Base-by-base conservation (phyloP, 2,113 vertebrate species). In the Paratilapia polleni region DNA sequence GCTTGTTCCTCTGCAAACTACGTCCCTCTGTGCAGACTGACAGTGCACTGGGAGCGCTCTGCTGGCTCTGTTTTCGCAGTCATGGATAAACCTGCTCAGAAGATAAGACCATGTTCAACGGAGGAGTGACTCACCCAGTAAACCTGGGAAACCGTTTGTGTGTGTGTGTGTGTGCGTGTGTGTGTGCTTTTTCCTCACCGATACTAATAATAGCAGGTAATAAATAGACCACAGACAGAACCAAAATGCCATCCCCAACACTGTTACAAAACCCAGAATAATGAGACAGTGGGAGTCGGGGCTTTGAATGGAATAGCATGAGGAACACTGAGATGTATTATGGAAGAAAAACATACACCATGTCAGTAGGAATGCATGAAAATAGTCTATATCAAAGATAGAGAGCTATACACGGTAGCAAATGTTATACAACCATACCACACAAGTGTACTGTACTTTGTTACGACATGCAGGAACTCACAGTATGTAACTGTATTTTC, bases 91-190 rank as follows among this genome's bases (percentile, higher is more conserved):
- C 90, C 91, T 86, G 90, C 88, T 91, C 86, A 91, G 87, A 91
- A 93, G 93, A 95, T 89, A 91, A 94, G 79, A 87, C 85, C 14
- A 60, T 77, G 87, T 92, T 91, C 78, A 81, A 82, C 82, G 10
- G 85, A 88, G 85, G 92, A 94, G 92, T 96, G 95, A 95, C 81
- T 95, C 95, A 95, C 84, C 89, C 76, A 84, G 90, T 93, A 91
- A 88, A 92, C 87, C 91, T 85, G 84, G 83, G 83, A 84, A 90
- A 80, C 79, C 2, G 15, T 77, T 49, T 68, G 60, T n/a, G 74
- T 83, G 77, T 68, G 86, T 52, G 52, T 64, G 76, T 52, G 68
- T 75, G 76, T 54, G 78, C 49, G 68, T 49, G 54, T 61, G 78
- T 63, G 79, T 59, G 80, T 38, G 38, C 64, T 54, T 57, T 81